These are phyloP conservation scores for Hybos culiciformis DNA, from an alignment of 2,888 invertebrate genomes.

Conservation along the genomic window DNA sequence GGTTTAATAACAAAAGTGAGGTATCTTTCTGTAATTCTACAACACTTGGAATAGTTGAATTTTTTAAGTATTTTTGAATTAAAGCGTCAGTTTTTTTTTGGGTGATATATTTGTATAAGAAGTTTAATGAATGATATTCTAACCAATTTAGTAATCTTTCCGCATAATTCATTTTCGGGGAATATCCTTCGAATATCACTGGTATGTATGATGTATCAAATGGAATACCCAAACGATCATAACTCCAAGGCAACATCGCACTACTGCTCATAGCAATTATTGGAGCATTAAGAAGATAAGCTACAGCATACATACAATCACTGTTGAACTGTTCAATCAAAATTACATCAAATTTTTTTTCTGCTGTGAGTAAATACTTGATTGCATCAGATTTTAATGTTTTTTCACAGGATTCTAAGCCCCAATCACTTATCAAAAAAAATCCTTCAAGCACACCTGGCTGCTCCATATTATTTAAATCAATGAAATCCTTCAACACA, in stretches of 20 bases:
- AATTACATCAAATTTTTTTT: slow-evolving; percentile 47
- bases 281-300: slow-evolving; percentile 46
- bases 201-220: slow-evolving; percentile 41
- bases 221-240: slow-evolving; percentile 40
- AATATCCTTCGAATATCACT: slow-evolving; percentile 38
- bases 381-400: slow-evolving; percentile 23
- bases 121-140: slow-evolving; percentile 17
- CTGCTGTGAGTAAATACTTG: slow-evolving; percentile 18
- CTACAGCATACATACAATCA: slow-evolving; percentile 51
- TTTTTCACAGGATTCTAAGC: slow-evolving; percentile 20
- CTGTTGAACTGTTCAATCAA: slow-evolving; percentile 54
- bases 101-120: slow-evolving; percentile 19
- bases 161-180: slow-evolving; percentile 31
- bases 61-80: slow-evolving; percentile 34
- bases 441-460: too few species aligned
- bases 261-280: slow-evolving; percentile 43
- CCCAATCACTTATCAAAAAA: slow-evolving; percentile 26
- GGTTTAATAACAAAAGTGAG: slow-evolving; percentile 37
- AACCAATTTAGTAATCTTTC: slow-evolving; percentile 36
- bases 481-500: slow-evolving; percentile 22
- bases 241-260: slow-evolving; percentile 45
- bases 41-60: slow-evolving; percentile 31
- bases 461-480: too few species aligned
- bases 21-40: slow-evolving; percentile 31
- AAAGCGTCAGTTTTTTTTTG: slow-evolving; percentile 30